Base-by-base conservation (phyloP, 2,113 vertebrate species). In the Electrona antarctica region DNA sequence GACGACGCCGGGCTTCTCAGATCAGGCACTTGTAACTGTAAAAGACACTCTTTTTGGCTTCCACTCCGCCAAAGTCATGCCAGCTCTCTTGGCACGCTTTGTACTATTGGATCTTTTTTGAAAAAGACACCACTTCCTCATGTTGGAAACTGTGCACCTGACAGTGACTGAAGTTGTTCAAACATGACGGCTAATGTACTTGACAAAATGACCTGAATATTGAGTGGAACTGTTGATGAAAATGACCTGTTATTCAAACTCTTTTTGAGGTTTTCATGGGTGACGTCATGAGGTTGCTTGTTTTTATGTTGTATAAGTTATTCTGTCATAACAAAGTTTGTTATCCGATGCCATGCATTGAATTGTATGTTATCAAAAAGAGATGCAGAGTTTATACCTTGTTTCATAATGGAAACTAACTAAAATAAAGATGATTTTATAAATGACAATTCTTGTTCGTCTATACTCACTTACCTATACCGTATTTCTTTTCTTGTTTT, bases 1-100 rank as follows among this genome's bases (percentile, higher is more conserved):
- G 86, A 87, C 85, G 79, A 63, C 86, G 70, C 79, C 89, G 76
- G 75, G 83, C 79, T 77, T 86, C 87, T 89, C 82, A 87, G 82
- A 85, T 88, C 91, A 90, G 79, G 88, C 82, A 57, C 77, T 59
- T 57, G 33, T 80, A 64, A 77, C 80, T 87, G 74, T 83, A 69
- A 80, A 41, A 84, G 75, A 72, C 68, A 56, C 70, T 59, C 33
- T 84, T 77, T 84, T 46, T 63, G 83, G 75, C 83, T 79, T 79
- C 83, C 83, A 80, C 80, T 83, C 64, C 85, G 77, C 84, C 86
- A 78, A 80, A 73, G 48, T 82, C 80, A 49, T 83, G 80, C 75
- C 64, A 58, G 58, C 85, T 63, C 12, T 78, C 81, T 75, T 82
- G 74, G 76, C 69, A 67, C 73, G 78, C 64, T 69, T 50, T 83